These are phyloP conservation scores for Schizaphis graminum DNA, from an alignment of 2,888 invertebrate genomes.

Conservation along the genomic window DNA sequence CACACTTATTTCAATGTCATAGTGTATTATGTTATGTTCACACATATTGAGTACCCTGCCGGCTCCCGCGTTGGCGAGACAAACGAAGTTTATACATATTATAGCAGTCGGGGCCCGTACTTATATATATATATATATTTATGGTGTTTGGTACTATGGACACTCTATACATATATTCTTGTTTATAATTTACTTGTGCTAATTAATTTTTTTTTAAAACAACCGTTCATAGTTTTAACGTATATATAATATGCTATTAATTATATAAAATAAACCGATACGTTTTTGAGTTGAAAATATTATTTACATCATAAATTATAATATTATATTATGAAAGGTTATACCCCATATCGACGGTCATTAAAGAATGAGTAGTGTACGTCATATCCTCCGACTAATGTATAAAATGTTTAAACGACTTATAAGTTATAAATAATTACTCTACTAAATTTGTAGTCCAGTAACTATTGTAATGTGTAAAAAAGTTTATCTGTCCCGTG, in stretches of 20 bases:
- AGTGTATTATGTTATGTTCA: not conserved
- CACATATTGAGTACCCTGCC: not conserved
- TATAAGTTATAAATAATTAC: not conserved
- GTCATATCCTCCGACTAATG: not conserved
- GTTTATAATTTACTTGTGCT: not conserved
- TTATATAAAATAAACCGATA: not conserved
- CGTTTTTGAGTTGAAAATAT: not conserved
- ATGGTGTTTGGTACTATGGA: not conserved
- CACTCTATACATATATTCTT: not conserved
- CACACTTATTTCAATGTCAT: slow-evolving; percentile 16
- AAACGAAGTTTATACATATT: not conserved
- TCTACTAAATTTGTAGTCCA: not conserved
- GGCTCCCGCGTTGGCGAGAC: not conserved
- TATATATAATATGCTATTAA: not conserved
- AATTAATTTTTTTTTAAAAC: not conserved
- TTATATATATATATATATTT: not conserved
- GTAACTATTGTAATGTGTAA: not conserved
- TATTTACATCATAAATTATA: not conserved
- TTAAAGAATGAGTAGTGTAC: not conserved
- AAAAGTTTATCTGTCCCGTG: not conserved
- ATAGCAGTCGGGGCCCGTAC: not conserved
- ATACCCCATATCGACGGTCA: not conserved
- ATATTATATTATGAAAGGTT: not conserved
- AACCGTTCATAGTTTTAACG: not conserved
- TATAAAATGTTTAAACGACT: not conserved